Percentiles rank a stretch among this genome's conserved stretches.
Conservation (phyloP, 30 jellyfish, hydroid and myxozoan genomes). For the Cassiopea xamachana region DNA sequence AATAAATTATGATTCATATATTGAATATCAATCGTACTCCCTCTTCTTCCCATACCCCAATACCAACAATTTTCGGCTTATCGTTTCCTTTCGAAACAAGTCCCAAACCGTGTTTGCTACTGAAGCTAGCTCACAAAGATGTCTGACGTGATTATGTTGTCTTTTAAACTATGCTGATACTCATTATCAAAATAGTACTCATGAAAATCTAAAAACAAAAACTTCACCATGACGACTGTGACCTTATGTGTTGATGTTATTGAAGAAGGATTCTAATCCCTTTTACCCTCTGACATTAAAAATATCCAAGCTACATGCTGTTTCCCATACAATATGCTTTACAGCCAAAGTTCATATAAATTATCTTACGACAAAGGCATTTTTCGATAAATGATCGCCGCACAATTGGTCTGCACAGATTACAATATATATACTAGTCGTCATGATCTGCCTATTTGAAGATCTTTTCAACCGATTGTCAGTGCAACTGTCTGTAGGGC, state of each 20-base stretch:
- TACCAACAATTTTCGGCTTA: no score
- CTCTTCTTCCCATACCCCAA: no score
- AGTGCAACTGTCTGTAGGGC: neutral
- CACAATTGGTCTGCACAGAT: neutral
- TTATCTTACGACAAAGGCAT: neutral
- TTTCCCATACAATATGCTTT: neutral
- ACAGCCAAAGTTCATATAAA: neutral
- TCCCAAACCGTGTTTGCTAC: no score
- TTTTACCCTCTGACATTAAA: neutral
- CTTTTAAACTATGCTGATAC: neutral
- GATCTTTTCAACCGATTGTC: neutral
- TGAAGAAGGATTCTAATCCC: neutral
- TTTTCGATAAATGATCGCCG: neutral
- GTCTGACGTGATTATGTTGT: neutral
- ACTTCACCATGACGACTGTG: neutral
- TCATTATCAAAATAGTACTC: neutral
- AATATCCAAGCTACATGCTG: slow-evolving; percentile 5
- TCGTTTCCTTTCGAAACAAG: no score
- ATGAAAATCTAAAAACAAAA: neutral
- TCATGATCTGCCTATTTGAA: neutral
- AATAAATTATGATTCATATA: no score
- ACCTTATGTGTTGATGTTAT: neutral
- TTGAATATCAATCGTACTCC: no score
- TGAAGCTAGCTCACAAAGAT: neutral
- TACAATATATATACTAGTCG: neutral